phyloP scores from a whole-genome alignment of 2,888 invertebrate species.

The Thelaira solivaga region DNA sequence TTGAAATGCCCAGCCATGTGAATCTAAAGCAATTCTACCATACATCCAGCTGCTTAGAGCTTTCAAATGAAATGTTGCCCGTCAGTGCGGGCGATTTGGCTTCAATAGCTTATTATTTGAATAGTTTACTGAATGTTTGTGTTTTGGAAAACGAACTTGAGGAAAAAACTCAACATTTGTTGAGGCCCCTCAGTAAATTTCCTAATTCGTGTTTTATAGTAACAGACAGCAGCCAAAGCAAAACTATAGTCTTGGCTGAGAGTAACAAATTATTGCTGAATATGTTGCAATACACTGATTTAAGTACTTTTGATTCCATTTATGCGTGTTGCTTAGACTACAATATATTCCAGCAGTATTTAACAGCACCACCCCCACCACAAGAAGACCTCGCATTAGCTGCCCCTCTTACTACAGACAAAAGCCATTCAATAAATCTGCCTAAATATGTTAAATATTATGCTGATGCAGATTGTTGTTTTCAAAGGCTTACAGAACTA shows the following conservation, averaged over 20 bases:
- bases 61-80: conserved; percentile 64
- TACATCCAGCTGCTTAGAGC: conserved; percentile 63
- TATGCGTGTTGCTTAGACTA: conserved; percentile 70
- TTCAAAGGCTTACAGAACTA: conserved; percentile 66
- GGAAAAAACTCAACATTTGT: conserved; percentile 23
- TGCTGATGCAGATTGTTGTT: conserved; percentile 65
- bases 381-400: background rate
- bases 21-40: conserved; percentile 55
- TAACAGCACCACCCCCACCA: conserved; percentile 9
- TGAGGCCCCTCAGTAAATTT: conserved; percentile 53
- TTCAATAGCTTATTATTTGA: conserved; percentile 68
- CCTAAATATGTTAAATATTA: conserved; percentile 68
- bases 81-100: conserved; percentile 62
- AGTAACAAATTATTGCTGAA: conserved; percentile 66
- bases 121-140: conserved; percentile 68
- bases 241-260: conserved; percentile 68
- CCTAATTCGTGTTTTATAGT: conserved; percentile 65
- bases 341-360: conserved; percentile 64
- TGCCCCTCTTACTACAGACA: no score
- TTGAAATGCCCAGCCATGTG: conserved; percentile 60
- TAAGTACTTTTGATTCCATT: conserved; percentile 59
- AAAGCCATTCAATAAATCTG: conserved; percentile 36
- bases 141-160: conserved; percentile 56
- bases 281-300: conserved; percentile 64
- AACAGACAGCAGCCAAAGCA: no score